Conservation (phyloP, 2,888 invertebrate genomes). For the Nebria brevicollis region DNA sequence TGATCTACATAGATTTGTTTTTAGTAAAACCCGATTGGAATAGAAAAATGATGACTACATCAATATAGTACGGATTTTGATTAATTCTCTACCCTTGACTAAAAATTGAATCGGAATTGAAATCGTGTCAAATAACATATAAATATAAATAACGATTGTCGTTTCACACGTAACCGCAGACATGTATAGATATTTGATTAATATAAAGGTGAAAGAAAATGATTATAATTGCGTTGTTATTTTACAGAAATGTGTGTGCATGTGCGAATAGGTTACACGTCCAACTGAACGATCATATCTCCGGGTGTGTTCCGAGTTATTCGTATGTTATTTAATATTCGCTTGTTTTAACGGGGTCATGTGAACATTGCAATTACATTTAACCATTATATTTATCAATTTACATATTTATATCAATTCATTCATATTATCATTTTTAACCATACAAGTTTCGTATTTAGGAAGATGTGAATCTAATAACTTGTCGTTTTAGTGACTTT, state of each 20-base stretch:
- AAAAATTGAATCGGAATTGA: too few relatives aligned
- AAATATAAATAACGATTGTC: not conserved
- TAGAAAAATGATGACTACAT: too few relatives aligned
- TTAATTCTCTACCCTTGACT: too few relatives aligned
- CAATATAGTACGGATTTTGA: too few relatives aligned
- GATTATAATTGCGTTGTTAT: constrained; percentile 48
- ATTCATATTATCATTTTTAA: not conserved
- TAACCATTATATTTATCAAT: not conserved
- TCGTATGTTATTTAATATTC: not conserved
- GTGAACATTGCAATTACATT: not conserved
- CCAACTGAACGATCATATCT: constrained; percentile 17
- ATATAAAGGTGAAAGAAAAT: constrained; percentile 48
- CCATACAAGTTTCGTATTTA: too few relatives aligned
- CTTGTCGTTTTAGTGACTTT: too few relatives aligned
- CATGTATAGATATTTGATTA: constrained; percentile 43
- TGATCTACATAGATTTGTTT: too few relatives aligned
- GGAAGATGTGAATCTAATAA: too few relatives aligned
- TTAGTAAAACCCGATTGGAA: too few relatives aligned
- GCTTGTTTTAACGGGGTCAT: not conserved
- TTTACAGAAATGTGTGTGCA: constrained; percentile 32
- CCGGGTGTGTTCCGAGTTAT: constrained; percentile 5
- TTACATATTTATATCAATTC: not conserved
- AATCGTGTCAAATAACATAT: not conserved
- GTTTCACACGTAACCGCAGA: constrained; percentile 4
- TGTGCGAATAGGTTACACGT: constrained; percentile 19